phyloP scores from a whole-genome alignment of 2,797 vertebrate species.

The Lycodopsis pacificus region DNA sequence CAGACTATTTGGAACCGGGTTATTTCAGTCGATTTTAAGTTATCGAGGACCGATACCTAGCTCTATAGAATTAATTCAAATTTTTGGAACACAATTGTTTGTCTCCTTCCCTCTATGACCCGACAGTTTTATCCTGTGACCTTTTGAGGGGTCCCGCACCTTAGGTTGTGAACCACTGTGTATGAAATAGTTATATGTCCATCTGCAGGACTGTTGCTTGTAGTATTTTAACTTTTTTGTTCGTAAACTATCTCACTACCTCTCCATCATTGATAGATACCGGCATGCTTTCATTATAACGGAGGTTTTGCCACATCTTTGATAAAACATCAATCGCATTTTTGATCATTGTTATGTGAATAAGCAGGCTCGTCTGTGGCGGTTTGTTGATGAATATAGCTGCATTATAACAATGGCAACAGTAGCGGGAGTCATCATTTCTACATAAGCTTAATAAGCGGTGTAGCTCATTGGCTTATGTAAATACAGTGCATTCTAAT shows the following conservation, averaged over 20 bases:
- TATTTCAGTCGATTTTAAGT: background rate
- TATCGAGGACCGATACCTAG: too few species aligned
- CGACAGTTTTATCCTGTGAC: background rate
- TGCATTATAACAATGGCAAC: conserved; percentile 57
- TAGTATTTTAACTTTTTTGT: background rate
- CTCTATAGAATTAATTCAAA: background rate
- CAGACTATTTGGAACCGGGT: background rate
- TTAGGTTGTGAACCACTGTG: background rate
- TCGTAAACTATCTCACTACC: background rate
- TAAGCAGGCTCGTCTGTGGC: conserved; percentile 2
- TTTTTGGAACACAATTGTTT: too few species aligned
- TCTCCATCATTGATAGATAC: background rate
- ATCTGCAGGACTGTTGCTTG: background rate
- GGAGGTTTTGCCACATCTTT: conserved; percentile 1
- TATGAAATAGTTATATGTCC: background rate
- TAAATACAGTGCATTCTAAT: conserved; percentile 77
- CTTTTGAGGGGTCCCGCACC: background rate
- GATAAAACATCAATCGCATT: background rate
- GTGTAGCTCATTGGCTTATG: conserved; percentile 72
- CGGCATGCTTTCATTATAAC: background rate
- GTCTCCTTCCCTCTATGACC: background rate
- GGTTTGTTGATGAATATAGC: conserved; percentile 43
- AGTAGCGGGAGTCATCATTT: conserved; percentile 70
- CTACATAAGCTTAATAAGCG: conserved; percentile 67
- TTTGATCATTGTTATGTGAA: background rate